A percentile compares a stretch with the other conserved stretches of the same genome.
These are phyloP conservation scores for Henricia sp. DNA, from an alignment of 53 echinoderm and acorn worm species.

Conservation along the genomic window DNA sequence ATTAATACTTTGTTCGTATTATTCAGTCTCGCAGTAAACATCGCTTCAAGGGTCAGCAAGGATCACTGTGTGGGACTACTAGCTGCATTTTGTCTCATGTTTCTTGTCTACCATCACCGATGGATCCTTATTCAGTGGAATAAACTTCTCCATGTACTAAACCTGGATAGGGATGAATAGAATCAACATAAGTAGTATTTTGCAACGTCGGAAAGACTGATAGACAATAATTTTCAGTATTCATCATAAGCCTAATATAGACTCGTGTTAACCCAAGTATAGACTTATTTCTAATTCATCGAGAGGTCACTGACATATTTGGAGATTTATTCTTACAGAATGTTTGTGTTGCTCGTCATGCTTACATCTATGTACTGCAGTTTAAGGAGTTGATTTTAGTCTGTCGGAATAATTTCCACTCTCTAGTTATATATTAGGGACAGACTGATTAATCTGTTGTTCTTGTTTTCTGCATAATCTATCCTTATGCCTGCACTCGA, in stretches of 20 bases:
- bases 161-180: background rate
- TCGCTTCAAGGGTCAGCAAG: background rate
- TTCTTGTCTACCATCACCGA: background rate
- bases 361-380: background rate
- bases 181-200: background rate
- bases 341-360: background rate
- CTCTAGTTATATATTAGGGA: background rate
- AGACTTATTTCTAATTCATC: background rate
- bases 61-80: background rate
- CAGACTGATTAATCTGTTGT: background rate
- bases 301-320: background rate
- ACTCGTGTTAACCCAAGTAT: background rate
- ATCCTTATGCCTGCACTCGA: background rate
- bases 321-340: background rate
- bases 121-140: slow-evolving; percentile 3
- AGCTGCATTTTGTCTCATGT: background rate
- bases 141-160: background rate
- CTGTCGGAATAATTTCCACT: background rate
- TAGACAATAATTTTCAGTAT: too few relatives aligned
- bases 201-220: too few relatives aligned
- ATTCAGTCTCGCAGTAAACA: background rate
- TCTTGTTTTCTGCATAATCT: too few relatives aligned
- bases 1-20: background rate
- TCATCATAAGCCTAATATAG: background rate
- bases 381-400: background rate